Evolutionary conservation across 1,140 invertebrate genomes (phyloP), one percentile per base, ranked within the genome.

Genomic region (Sitobion miscanthi): DNA sequence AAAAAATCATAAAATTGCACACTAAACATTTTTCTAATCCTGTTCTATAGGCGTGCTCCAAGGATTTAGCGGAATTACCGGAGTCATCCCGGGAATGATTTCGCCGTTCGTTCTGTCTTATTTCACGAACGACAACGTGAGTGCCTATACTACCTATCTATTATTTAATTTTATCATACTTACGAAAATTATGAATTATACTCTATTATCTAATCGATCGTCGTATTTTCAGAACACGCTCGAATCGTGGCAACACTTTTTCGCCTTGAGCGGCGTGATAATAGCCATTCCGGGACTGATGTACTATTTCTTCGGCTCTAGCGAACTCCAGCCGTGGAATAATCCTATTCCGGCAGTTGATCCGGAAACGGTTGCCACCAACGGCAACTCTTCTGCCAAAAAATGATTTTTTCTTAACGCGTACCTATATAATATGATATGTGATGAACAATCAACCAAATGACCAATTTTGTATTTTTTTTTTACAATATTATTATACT

Each of bases 291-390:
- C 96, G 38, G 96, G 96, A 30, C 93, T 96, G 2, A 86, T 96
- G 8, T 97, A 96, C 69, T 94, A 96, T 0, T 90, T 96, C 0
- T 96, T 96, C 94, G 96, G 96, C 5, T 96, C 96, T 45, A 96
- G 97, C 0, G 96, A 96, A 62, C 94, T 97, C 14, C 96, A 97
- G 94, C 94, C 95, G 0, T 97, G 97, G 97, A 97, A 97, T n/a
- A 54, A 3, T 54, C 91, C 91, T 9, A 7, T 21, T 7, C 35
- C 21, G 4, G 6, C 21, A 0, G n/a, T 1, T 3, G 62, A 93
- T 30, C 91, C 57, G 14, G 91, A 93, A 69, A 3, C 38, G 52
- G 6, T 25, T 3, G 9, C 25, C 21, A n/a, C 52, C 49, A 93
- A 93, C 38, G 49, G 49, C 8, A 23, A 30, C 4, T 7, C 35